Evolutionary conservation across 2,797 vertebrate genomes (phyloP).

Genomic region (Silurus aristotelis): DNA sequence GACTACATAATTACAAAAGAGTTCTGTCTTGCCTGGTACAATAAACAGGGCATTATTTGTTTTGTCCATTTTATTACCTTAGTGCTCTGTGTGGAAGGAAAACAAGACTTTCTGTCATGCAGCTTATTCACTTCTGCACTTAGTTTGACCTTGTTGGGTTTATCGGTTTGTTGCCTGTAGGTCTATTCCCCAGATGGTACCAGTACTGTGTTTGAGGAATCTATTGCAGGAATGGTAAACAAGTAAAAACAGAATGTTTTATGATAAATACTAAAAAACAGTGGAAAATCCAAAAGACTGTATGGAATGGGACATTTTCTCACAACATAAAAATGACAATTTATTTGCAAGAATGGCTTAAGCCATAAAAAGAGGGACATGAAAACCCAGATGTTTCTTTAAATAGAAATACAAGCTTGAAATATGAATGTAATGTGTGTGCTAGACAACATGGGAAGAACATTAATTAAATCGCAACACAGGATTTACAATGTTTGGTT

Average conservation of each 20-base stretch:
- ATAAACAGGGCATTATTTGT: background rate
- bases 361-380: background rate
- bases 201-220: background rate
- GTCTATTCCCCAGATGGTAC: conserved; percentile 32
- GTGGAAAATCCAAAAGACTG: background rate
- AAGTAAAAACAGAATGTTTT: background rate
- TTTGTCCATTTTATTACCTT: background rate
- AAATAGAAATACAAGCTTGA: background rate
- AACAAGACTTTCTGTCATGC: background rate
- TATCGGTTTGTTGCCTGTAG: conserved; percentile 51
- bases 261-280: background rate
- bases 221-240: background rate
- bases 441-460: background rate
- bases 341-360: background rate
- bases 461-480: background rate
- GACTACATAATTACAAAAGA: background rate
- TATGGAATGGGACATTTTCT: background rate
- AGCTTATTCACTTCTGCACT: background rate
- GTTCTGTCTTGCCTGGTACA: background rate
- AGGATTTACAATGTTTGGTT: background rate
- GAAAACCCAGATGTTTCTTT: background rate
- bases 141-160: conserved; percentile 1
- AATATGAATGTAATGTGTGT: background rate
- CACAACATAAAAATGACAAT: background rate
- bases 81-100: background rate